Conservation (phyloP, 2,113 vertebrate genomes). For the Oenanthe melanoleuca region DNA sequence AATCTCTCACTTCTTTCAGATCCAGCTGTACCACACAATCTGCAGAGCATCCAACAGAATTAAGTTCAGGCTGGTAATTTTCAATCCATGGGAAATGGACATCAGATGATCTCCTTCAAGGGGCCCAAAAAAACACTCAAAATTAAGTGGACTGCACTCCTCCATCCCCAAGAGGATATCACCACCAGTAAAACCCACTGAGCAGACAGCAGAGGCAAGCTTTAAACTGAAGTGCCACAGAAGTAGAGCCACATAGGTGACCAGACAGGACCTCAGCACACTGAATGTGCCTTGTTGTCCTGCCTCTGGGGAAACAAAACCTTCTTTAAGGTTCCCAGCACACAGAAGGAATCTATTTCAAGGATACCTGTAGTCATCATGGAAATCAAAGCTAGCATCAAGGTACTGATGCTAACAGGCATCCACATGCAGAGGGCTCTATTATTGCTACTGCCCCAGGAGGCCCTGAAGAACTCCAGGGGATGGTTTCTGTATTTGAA, state of each 20-base stretch:
- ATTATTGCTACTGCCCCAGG: background rate
- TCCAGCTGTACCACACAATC: accelerated
- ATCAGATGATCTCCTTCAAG: background rate
- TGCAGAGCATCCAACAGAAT: background rate
- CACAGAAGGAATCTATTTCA: background rate
- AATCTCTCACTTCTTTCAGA: background rate
- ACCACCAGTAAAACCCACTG: background rate
- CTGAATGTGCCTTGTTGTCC: accelerated
- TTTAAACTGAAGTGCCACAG: background rate
- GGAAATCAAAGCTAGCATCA: background rate
- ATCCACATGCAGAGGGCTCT: background rate
- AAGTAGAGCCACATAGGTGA: background rate
- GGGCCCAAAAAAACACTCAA: background rate
- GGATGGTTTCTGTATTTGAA: background rate
- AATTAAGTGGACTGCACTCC: background rate
- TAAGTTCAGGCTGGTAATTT: background rate
- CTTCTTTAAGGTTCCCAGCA: background rate
- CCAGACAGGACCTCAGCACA: background rate
- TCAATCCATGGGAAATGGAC: background rate
- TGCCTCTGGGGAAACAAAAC: background rate
- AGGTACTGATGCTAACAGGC: background rate
- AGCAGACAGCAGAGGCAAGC: background rate
- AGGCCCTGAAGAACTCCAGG: background rate
- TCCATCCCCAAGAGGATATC: background rate
- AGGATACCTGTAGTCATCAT: background rate